phyloP scores from a whole-genome alignment of 2,797 vertebrate species.

The Enteromius fasciolatus region DNA sequence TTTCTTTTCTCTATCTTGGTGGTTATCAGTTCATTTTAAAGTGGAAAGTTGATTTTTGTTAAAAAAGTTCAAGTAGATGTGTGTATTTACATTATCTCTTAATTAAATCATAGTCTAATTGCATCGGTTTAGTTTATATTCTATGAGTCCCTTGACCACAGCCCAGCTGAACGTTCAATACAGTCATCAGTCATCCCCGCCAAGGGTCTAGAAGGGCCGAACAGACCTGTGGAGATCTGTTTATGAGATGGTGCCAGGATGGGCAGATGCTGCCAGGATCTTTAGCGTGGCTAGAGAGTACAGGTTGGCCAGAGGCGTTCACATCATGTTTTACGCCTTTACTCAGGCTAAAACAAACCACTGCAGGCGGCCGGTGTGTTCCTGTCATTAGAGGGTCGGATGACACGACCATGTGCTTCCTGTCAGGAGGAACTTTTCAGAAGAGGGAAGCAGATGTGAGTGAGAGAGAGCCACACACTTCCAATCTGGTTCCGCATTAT shows the following conservation, averaged over 20 bases:
- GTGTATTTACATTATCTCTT: not conserved
- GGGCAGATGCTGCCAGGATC: slow-evolving; percentile 72
- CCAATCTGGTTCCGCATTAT: slow-evolving; percentile 31
- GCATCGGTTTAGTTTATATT: not conserved
- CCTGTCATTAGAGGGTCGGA: slow-evolving; percentile 50
- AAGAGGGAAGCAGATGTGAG: slow-evolving; percentile 40
- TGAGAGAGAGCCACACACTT: slow-evolving; percentile 3
- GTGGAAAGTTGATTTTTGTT: not conserved
- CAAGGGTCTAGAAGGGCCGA: not conserved
- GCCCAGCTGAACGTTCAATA: slow-evolving; percentile 10
- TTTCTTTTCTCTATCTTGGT: not conserved
- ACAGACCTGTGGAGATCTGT: slow-evolving; percentile 28
- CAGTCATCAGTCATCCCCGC: slow-evolving; percentile 37
- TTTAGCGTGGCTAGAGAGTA: slow-evolving; percentile 61
- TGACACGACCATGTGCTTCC: slow-evolving; percentile 62
- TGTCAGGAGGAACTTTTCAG: slow-evolving; percentile 44
- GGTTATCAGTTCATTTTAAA: not conserved
- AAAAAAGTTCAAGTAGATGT: not conserved
- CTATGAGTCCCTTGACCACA: not conserved
- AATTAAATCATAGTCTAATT: not conserved
- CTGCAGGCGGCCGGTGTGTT: slow-evolving; percentile 41
- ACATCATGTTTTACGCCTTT: slow-evolving; percentile 60
- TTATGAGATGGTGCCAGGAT: slow-evolving; percentile 61
- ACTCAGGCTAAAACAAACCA: slow-evolving; percentile 69
- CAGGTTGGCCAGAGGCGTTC: slow-evolving; percentile 50